Conservation (phyloP, 2,888 invertebrate species). For the Homarus gammarus region DNA sequence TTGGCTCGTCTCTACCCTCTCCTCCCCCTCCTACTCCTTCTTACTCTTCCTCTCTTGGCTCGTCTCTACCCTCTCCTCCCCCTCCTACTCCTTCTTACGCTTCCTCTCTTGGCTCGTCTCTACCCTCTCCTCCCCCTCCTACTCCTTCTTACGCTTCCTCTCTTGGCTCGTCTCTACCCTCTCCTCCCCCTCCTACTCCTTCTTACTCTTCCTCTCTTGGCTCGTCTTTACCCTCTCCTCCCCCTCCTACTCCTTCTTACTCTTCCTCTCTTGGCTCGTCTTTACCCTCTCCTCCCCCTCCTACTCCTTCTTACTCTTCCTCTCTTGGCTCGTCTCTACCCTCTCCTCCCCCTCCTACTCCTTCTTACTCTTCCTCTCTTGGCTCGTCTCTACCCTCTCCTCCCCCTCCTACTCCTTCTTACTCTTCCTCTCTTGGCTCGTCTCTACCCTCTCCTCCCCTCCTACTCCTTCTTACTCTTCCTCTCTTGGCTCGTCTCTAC, state of each 20-base stretch:
- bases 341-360: too few species aligned
- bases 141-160: too few species aligned
- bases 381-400: background rate
- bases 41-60: background rate
- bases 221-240: background rate
- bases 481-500: background rate
- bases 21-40: background rate
- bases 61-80: background rate
- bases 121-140: too few species aligned
- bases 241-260: background rate
- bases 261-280: background rate
- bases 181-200: background rate
- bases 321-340: too few species aligned
- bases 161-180: background rate
- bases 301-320: background rate
- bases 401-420: background rate
- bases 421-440: background rate
- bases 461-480: background rate
- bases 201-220: background rate
- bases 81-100: background rate
- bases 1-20: background rate
- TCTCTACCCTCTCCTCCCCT: background rate
- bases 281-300: background rate
- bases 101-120: background rate
- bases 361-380: background rate